phyloP scores from a whole-genome alignment of 2,888 invertebrate species.

The Pristionchus maxplancki region DNA sequence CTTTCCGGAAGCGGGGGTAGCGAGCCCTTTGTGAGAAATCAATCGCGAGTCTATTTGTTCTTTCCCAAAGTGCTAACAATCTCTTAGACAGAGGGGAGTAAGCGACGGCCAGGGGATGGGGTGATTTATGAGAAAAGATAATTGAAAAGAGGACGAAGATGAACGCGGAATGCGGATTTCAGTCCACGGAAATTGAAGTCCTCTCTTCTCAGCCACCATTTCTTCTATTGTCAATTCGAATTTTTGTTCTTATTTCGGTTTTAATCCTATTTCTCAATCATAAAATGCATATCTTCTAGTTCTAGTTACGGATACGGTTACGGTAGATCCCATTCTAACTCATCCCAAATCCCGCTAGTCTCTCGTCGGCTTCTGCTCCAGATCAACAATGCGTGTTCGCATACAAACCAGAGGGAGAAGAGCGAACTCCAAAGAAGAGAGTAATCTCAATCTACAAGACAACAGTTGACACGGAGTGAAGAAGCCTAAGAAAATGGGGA shows the following conservation, averaged over 20 bases:
- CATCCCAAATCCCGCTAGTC: not conserved
- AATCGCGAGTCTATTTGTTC: slow-evolving; percentile 33
- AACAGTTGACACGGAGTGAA: slow-evolving; percentile 41
- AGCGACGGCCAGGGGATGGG: not conserved
- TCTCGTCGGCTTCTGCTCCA: not conserved
- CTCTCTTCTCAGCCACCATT: not conserved
- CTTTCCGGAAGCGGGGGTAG: not conserved
- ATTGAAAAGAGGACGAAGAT: not conserved
- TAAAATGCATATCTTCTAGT: too few relatives aligned
- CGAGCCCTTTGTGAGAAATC: slow-evolving; percentile 11
- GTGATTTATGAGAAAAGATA: not conserved
- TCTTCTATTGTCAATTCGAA: not conserved
- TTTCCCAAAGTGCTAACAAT: slow-evolving; percentile 41
- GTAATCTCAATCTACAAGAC: slow-evolving; percentile 36
- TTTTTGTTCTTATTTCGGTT: not conserved
- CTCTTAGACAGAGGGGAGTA: slow-evolving; percentile 24
- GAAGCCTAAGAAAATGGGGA: slow-evolving; percentile 1
- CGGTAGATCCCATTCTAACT: not conserved
- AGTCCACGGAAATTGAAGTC: not conserved
- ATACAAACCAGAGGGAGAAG: not conserved
- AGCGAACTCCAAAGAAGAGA: not conserved
- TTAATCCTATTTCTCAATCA: not conserved
- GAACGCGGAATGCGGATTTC: not conserved
- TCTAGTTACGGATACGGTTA: too few relatives aligned
- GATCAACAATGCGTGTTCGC: not conserved